Percentiles rank a stretch among this genome's conserved stretches.
phyloP scores from a whole-genome alignment of 1,140 invertebrate genomes.

The Neoseiulus cucumeris region DNA sequence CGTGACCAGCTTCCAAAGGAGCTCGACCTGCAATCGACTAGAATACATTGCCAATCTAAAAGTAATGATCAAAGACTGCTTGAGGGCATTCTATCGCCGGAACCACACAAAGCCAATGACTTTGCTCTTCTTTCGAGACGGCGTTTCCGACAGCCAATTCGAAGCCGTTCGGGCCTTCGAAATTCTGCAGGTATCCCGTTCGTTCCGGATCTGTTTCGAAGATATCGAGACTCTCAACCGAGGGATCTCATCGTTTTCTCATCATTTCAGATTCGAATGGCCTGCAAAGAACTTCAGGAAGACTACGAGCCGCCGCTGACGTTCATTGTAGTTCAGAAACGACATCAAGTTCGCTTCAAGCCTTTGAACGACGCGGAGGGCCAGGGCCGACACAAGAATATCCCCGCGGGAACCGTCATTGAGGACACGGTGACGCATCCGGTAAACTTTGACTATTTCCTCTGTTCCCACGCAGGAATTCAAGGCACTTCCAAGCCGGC shows the following conservation, averaged over 20 bases:
- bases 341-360: conserved; percentile 13
- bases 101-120: not conserved
- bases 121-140: not conserved
- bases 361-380: not conserved
- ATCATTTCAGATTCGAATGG: not conserved
- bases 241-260: not conserved
- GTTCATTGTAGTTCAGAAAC: conserved; percentile 14
- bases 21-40: conserved; percentile 9
- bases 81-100: conserved; percentile 21
- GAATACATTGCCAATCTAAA: conserved; percentile 35
- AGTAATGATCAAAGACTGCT: conserved; percentile 40
- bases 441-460: conserved; percentile 60
- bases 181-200: not conserved
- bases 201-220: no score
- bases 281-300: not conserved
- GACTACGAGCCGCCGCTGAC: conserved; percentile 13
- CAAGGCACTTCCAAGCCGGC: conserved; percentile 68
- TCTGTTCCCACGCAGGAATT: conserved; percentile 46
- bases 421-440: conserved; percentile 62
- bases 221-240: no score
- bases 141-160: not conserved
- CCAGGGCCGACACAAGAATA: conserved; percentile 35
- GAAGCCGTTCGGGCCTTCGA: not conserved
- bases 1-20: conserved; percentile 14
- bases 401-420: conserved; percentile 59